A percentile compares a stretch with the other conserved stretches of the same genome.
Evolutionary conservation across 2,888 invertebrate species (phyloP).

Genomic region (Caenorhabditis angaria): DNA sequence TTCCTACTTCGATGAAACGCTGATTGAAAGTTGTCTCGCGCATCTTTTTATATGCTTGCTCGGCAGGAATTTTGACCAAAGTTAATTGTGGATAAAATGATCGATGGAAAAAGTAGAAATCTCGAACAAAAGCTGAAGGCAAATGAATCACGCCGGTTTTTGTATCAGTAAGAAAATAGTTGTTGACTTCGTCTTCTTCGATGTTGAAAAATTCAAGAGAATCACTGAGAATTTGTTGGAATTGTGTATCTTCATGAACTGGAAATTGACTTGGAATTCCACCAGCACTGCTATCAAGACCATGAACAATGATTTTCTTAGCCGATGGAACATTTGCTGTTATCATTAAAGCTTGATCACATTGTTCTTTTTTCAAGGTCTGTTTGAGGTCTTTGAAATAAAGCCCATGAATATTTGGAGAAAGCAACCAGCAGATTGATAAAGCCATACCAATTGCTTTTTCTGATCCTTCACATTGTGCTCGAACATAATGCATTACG

Average conservation of each 20-base stretch:
- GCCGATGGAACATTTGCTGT: conserved; percentile 99
- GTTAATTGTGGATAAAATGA: conserved; percentile 97
- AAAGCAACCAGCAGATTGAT: conserved; percentile 95
- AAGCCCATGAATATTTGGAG: conserved; percentile 96
- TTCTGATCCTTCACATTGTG: conserved; percentile 93
- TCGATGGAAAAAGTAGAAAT: conserved; percentile 92
- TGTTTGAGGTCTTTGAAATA: conserved; percentile 99
- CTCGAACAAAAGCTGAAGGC: conserved; percentile 91
- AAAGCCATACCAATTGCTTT: conserved; percentile 83
- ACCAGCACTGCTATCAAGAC: conserved; percentile 81
- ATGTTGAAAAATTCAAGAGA: conserved; percentile 85
- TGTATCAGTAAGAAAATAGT: conserved; percentile 94
- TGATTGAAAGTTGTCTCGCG: conserved; percentile 69
- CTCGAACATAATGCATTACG: conserved; percentile 97
- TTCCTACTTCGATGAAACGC: conserved; percentile 91
- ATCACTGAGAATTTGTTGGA: conserved; percentile 61
- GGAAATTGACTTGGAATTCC: conserved; percentile 98
- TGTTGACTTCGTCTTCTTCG: conserved; percentile 85
- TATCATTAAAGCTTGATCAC: conserved; percentile 92
- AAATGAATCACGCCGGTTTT: conserved; percentile 98
- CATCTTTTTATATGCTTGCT: conserved; percentile 87
- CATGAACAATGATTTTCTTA: conserved; percentile 81
- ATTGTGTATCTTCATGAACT: conserved; percentile 80
- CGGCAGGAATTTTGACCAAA: conserved; percentile 89
- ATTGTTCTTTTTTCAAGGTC: conserved; percentile 96